Conservation (phyloP, 2,797 vertebrate genomes). For the Acrocephalus scirpaceus region DNA sequence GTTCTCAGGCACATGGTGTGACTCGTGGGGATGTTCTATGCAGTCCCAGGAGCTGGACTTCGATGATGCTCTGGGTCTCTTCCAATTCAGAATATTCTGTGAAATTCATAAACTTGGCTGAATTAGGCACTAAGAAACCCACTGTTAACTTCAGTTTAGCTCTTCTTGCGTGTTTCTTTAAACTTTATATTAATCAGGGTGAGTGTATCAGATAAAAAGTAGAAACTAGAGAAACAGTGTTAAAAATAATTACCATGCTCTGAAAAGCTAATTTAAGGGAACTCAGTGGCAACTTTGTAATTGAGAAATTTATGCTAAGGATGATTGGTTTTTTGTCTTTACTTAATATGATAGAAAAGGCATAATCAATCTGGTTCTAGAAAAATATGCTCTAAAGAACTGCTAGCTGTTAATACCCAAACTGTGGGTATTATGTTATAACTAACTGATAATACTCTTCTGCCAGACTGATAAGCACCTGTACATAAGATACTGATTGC, state of each 20-base stretch:
- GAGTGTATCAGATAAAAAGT: background rate
- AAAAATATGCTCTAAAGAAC: background rate
- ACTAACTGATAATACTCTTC: constrained; percentile 35
- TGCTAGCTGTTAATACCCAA: constrained; percentile 34
- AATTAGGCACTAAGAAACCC: background rate
- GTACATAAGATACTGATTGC: constrained; percentile 14
- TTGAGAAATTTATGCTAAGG: background rate
- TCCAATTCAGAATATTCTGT: background rate
- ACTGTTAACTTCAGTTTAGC: background rate
- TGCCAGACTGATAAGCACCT: constrained; percentile 58
- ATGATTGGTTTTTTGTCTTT: background rate
- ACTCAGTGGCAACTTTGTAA: background rate
- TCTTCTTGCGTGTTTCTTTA: background rate
- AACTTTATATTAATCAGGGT: background rate
- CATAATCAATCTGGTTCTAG: background rate
- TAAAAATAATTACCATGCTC: background rate
- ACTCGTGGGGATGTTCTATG: background rate
- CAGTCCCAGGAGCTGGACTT: background rate
- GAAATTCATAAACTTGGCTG: background rate
- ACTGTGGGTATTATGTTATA: background rate
- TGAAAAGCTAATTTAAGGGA: background rate
- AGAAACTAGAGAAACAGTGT: background rate
- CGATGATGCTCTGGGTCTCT: background rate
- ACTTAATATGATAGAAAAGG: background rate
- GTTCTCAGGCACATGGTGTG: rapidly evolving